phyloP scores from a whole-genome alignment of 2,888 invertebrate genomes.

The Aphodius granarius region DNA sequence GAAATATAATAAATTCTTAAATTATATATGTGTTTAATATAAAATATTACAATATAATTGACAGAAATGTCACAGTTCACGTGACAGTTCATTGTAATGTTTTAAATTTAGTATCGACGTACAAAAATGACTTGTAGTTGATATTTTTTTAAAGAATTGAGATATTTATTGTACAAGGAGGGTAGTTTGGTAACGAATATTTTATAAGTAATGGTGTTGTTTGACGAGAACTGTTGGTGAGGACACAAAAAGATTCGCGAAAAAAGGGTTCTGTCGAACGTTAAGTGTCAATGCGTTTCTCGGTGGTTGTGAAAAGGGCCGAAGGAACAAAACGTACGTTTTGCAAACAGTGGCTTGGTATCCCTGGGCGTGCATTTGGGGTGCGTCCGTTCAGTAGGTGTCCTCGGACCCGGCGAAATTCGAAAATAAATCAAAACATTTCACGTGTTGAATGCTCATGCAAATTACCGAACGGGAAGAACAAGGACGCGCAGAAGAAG shows the following conservation, averaged over 20 bases:
- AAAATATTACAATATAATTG: no score
- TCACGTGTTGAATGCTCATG: conserved; percentile 52
- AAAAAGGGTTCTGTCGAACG: not conserved
- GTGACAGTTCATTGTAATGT: no score
- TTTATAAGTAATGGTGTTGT: not conserved
- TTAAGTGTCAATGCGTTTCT: not conserved
- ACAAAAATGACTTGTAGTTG: no score
- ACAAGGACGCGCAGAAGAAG: no score
- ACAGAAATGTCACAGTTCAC: no score
- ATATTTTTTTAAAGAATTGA: not conserved
- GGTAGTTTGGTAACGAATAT: not conserved
- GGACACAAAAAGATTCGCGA: not conserved
- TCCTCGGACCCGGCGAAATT: conserved; percentile 10
- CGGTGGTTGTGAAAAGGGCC: not conserved
- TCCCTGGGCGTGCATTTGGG: not conserved
- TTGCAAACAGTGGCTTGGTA: not conserved
- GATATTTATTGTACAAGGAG: not conserved
- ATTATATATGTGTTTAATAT: no score
- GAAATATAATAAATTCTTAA: no score
- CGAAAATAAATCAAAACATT: conserved; percentile 54
- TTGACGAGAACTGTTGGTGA: not conserved
- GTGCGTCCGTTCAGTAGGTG: not conserved
- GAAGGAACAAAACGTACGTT: not conserved
- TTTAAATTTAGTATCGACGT: no score
- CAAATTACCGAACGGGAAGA: no score